These are phyloP conservation scores for Acrocephalus kingi DNA, from an alignment of 2,113 vertebrate genomes.

Conservation along the genomic window DNA sequence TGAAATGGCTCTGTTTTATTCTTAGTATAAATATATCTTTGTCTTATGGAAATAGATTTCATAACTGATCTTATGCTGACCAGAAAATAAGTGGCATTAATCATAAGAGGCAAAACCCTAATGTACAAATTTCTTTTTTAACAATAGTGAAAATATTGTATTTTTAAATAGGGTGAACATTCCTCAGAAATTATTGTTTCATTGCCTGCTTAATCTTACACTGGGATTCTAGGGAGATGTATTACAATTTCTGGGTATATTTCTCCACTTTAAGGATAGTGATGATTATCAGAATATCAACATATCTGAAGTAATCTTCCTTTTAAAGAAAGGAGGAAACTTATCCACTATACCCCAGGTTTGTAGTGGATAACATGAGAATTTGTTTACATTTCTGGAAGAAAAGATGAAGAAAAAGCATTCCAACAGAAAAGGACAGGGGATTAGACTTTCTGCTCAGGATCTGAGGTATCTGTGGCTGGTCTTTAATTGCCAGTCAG, in stretches of 20 bases:
- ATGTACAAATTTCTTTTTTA: background rate
- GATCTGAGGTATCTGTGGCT: background rate
- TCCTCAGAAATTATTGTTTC: background rate
- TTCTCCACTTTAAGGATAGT: background rate
- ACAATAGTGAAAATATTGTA: background rate
- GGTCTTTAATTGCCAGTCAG: background rate
- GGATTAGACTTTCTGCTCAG: background rate
- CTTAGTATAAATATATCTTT: background rate
- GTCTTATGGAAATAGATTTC: background rate
- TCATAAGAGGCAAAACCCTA: background rate
- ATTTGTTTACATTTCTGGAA: background rate
- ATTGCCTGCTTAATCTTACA: background rate
- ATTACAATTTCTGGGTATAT: background rate
- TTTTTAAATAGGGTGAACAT: background rate
- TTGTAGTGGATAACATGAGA: background rate
- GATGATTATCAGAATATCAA: background rate
- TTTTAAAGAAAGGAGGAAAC: background rate
- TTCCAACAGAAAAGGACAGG: background rate
- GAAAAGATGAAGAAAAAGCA: background rate
- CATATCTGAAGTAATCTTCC: background rate
- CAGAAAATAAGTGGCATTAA: background rate
- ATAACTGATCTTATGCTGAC: background rate
- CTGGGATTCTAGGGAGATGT: background rate
- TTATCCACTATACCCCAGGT: fast-evolving
- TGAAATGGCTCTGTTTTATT: background rate